Evolutionary conservation across 2,888 invertebrate species (phyloP), one percentile per base, ranked within the genome.

Genomic region (Meteorus cinctellus): DNA sequence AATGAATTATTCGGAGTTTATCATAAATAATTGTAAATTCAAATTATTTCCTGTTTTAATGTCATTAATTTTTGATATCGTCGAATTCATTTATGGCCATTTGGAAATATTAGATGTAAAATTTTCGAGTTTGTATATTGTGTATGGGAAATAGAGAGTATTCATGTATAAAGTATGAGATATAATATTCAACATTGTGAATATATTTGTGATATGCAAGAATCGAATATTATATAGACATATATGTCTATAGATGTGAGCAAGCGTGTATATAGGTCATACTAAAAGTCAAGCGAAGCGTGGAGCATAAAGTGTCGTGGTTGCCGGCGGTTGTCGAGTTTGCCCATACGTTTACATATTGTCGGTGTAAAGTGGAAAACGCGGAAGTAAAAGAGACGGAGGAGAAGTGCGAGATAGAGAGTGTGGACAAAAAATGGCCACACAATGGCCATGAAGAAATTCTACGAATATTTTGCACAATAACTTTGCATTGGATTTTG

Each of bases 271-370:
- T 19, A 55, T 19, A 55, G 55, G 55, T 55, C 55, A 55, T 55
- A 55, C n/a, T 55, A 19, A 55, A 55, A 55, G 55, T 55, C 55
- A 55, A 55, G 19, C 55, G 55, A 55, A 55, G 55, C 55, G 55
- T 19, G 10, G 19, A 55, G 55, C 55, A 55, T 55, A 55, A 55
- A 55, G 55, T 55, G 55, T 55, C 55, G 55, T 19, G 55, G 55
- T 55, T 55, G 19, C 55, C 19, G 19, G 55, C 19, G n/a, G 19
- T 55, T 55, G 55, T 55, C 55, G 55, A 55, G 55, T 55, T 55
- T 55, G n/a, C 55, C 19, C 55, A 55, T 55, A 55, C 55, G 55
- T 55, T 55, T 55, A 55, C 55, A 55, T 55, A 55, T 55, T 55
- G 19, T 19, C 19, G 8, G 55, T 19, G n/a, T 55, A 55, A 55